A percentile compares a stretch with the other conserved stretches of the same genome.
phyloP scores from a whole-genome alignment of 2,113 vertebrate genomes.

The Sphaerodactylus townsendi region DNA sequence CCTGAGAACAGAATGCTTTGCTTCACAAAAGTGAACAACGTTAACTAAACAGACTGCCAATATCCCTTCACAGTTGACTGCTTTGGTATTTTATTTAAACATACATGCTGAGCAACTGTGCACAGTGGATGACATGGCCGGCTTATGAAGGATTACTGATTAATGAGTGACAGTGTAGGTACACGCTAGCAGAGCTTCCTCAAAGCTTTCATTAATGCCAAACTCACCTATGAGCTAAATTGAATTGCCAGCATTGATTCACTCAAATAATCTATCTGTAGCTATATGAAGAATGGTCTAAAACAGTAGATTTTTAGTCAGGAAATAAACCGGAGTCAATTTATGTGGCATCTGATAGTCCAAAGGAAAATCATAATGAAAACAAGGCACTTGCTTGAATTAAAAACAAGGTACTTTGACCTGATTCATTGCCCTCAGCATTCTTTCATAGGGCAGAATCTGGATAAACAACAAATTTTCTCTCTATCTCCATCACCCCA shows the following conservation, averaged over 20 bases:
- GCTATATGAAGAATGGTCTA: conserved; percentile 11
- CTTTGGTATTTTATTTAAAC: conserved; percentile 46
- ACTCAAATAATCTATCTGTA: conserved; percentile 7
- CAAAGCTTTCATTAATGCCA: conserved; percentile 16
- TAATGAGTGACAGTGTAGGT: conserved; percentile 30
- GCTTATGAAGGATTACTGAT: conserved; percentile 43
- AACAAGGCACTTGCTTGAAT: conserved; percentile 11
- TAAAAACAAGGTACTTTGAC: neutral
- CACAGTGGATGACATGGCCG: conserved; percentile 25
- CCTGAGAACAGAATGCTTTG: conserved; percentile 31
- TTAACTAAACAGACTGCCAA: conserved; percentile 32
- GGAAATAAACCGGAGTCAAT: conserved; percentile 28
- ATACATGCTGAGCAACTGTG: conserved; percentile 27
- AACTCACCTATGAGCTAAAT: conserved; percentile 23
- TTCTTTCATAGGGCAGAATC: neutral
- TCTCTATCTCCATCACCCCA: too few relatives aligned
- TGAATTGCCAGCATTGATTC: conserved; percentile 38
- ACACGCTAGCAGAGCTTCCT: neutral
- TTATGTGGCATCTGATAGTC: conserved; percentile 26
- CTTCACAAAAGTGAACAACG: neutral
- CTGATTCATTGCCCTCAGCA: neutral
- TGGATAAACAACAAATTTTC: neutral
- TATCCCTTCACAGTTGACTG: conserved; percentile 41
- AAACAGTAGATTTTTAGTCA: conserved; percentile 21
- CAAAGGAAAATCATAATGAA: conserved; percentile 12